Base-by-base conservation (phyloP, 2,113 vertebrate genomes). In the Solenodon paradoxus region DNA sequence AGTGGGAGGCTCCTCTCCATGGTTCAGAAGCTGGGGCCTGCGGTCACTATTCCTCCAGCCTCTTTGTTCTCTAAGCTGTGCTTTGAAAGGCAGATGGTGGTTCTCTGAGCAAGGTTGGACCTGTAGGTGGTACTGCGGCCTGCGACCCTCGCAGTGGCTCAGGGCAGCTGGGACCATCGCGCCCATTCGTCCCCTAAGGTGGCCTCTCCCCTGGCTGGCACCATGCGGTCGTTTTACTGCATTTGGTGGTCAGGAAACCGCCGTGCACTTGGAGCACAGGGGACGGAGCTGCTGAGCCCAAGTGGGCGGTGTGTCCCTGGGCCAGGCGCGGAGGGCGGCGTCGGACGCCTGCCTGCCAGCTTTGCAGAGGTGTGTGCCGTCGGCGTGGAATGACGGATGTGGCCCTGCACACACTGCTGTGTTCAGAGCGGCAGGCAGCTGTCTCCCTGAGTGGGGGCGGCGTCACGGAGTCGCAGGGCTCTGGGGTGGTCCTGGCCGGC, bases 391-490 rank as follows among this genome's bases (percentile, higher is more conserved):
- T n/a, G 86, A 47, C 88, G 90, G 68, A 66, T 87, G 86, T 47
- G 72, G 66, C 69, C 53, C 13, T 51, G 64, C 6, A 4, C n/a
- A 13, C 22, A 1, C 20, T 22, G 30, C 9, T 0, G 32, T 0
- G 15, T 59, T 85, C 92, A 24, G 30, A 24, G 22, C 26, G 40
- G 78, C 93, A 81, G 53, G 80, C 4, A 13, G 94, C 79, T 84
- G 87, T 40, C 55, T 86, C 72, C 42, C 16, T 71, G 88, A 69
- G 95, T 92, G 49, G 30, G 91, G n/a, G n/a, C n/a, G n/a, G n/a
- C n/a, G n/a, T n/a, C n/a, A n/a, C n/a, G n/a, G n/a, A n/a, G n/a
- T n/a, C n/a, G n/a, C n/a, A n/a, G n/a, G n/a, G n/a, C n/a, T n/a
- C n/a, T n/a, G n/a, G n/a, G n/a, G n/a, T n/a, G n/a, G n/a, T n/a